Conservation (phyloP, 2,888 invertebrate genomes). For the Andrena trimmerana region DNA sequence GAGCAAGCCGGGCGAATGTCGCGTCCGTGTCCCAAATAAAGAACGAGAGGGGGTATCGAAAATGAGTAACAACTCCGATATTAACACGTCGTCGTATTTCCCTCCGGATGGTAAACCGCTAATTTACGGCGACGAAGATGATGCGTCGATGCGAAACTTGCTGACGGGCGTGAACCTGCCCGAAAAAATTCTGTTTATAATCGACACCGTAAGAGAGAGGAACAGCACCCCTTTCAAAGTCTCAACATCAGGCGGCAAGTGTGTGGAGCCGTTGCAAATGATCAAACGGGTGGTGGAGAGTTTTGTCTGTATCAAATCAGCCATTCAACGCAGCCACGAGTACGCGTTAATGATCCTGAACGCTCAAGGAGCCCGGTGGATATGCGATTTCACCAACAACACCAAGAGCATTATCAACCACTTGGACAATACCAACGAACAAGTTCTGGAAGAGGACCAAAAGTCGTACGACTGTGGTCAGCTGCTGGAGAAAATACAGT, state of each 20-base stretch:
- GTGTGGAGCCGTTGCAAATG: slow-evolving; percentile 87
- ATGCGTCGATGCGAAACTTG: slow-evolving; percentile 25
- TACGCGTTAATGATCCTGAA: slow-evolving; percentile 88
- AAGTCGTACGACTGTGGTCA: slow-evolving; percentile 87
- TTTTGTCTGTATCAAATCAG: slow-evolving; percentile 88
- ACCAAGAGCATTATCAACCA: slow-evolving; percentile 87
- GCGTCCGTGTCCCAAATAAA: background rate
- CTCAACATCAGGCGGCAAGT: slow-evolving; percentile 86
- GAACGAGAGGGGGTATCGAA: slow-evolving; percentile 16
- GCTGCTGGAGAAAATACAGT: slow-evolving; percentile 86
- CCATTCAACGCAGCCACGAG: slow-evolving; percentile 88
- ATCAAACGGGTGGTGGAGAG: slow-evolving; percentile 88
- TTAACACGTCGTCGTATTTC: background rate
- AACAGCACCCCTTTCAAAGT: slow-evolving; percentile 86
- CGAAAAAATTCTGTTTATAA: slow-evolving; percentile 88
- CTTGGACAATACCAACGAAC: slow-evolving; percentile 87
- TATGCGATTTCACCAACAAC: slow-evolving; percentile 89
- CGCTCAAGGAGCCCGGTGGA: slow-evolving; percentile 86
- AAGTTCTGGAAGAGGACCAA: slow-evolving; percentile 82
- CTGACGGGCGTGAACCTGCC: slow-evolving; percentile 85
- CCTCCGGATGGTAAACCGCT: slow-evolving; percentile 14
- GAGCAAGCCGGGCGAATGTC: slow-evolving; percentile 28
- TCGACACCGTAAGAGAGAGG: slow-evolving; percentile 88
- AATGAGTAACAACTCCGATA: slow-evolving; percentile 39
- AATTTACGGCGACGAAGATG: slow-evolving; percentile 23